phyloP scores from a whole-genome alignment of 2,113 vertebrate species.

The Coryphaenoides rupestris region DNA sequence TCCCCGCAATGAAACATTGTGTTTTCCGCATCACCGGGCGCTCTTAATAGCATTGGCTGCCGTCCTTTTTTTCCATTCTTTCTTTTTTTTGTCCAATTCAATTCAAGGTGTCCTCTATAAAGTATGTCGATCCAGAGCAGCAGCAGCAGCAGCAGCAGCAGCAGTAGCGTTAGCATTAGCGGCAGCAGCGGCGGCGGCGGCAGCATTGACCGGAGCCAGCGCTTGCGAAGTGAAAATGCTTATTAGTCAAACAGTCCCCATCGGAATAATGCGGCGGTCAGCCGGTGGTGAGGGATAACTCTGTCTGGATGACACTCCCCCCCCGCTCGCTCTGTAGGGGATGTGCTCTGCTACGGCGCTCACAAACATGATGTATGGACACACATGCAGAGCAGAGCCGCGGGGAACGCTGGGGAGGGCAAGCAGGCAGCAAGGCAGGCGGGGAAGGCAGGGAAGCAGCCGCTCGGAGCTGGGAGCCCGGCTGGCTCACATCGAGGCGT shows the following conservation, averaged over 20 bases:
- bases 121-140: conserved; percentile 41
- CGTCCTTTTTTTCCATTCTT: conserved; percentile 50
- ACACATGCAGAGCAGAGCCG: conserved; percentile 56
- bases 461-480: too few relatives aligned
- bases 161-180: too few relatives aligned
- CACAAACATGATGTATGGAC: conserved; percentile 69
- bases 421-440: too few relatives aligned
- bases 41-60: conserved; percentile 67
- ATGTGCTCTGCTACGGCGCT: conserved; percentile 49
- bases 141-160: too few relatives aligned
- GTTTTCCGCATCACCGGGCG: conserved; percentile 69
- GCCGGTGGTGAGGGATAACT: conserved; percentile 71
- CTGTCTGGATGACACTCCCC: conserved; percentile 60
- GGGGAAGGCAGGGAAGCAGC: too few relatives aligned
- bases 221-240: conserved; percentile 72
- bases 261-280: conserved; percentile 72
- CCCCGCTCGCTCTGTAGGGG: conserved; percentile 62
- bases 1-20: conserved; percentile 64
- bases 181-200: too few relatives aligned
- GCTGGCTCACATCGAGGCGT: conserved; percentile 36
- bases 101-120: conserved; percentile 71
- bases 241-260: conserved; percentile 79
- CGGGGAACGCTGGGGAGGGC: conserved; percentile 29
- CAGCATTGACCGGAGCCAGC: conserved; percentile 59
- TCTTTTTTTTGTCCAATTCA: conserved; percentile 10